phyloP scores from a whole-genome alignment of 2,888 invertebrate species.

The Periphyllus acericola region DNA sequence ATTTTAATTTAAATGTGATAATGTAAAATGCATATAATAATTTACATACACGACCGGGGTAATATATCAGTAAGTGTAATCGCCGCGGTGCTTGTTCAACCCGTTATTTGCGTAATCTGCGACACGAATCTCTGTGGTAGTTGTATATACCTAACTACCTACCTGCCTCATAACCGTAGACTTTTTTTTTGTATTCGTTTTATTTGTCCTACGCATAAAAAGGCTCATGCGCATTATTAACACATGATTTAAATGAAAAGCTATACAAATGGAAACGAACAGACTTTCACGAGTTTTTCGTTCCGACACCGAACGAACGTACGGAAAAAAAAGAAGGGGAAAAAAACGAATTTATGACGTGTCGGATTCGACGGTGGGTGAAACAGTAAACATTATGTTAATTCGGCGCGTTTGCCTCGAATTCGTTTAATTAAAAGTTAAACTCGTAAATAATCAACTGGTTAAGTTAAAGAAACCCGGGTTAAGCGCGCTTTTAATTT shows the following conservation, averaged over 20 bases:
- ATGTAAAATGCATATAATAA: slow-evolving; percentile 12
- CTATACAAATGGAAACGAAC: not conserved
- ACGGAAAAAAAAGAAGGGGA: not conserved
- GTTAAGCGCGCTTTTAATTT: not conserved
- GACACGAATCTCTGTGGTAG: slow-evolving; percentile 36
- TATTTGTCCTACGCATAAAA: not conserved
- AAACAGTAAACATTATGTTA: not conserved
- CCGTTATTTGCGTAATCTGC: slow-evolving; percentile 52
- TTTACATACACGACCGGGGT: slow-evolving; percentile 26
- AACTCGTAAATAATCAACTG: slow-evolving; percentile 30
- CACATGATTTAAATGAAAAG: slow-evolving; percentile 28
- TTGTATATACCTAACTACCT: not conserved
- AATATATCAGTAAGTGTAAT: slow-evolving; percentile 40
- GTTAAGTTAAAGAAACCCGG: not conserved
- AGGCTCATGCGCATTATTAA: slow-evolving; percentile 20
- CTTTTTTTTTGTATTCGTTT: not conserved
- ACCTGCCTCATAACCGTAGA: not conserved
- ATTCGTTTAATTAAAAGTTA: slow-evolving; percentile 49
- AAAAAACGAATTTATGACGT: not conserved
- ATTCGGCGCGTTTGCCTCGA: not conserved
- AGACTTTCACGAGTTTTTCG: not conserved
- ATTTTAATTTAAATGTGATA: slow-evolving; percentile 39
- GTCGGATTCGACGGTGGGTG: not conserved
- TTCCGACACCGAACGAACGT: not conserved
- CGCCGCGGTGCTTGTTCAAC: slow-evolving; percentile 35